Evolutionary conservation across 2,888 invertebrate species (phyloP).

Genomic region (Gastracanthus pulcherrimus): DNA sequence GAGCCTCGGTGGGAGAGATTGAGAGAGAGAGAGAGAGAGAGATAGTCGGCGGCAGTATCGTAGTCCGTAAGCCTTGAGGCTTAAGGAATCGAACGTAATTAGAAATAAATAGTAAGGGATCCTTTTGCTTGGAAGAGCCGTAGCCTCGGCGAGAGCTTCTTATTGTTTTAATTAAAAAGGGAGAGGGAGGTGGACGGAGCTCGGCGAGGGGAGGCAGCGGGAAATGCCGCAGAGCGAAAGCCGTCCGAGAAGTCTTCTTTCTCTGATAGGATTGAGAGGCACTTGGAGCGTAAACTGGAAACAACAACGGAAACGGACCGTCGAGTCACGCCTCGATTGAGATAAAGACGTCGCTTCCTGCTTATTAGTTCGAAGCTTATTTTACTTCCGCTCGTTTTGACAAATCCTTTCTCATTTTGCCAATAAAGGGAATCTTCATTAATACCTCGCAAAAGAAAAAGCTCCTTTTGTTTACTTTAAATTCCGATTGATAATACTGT

Average conservation of each 20-base stretch:
- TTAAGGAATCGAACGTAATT: constrained; percentile 77
- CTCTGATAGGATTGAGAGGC: constrained; percentile 74
- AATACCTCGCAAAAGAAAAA: constrained; percentile 18
- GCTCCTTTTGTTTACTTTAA: neutral
- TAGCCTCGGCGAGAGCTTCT: constrained; percentile 66
- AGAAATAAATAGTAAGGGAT: constrained; percentile 75
- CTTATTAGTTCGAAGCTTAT: constrained; percentile 71
- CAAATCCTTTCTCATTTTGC: constrained; percentile 61
- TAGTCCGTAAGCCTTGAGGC: constrained; percentile 57
- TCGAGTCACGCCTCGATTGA: constrained; percentile 73
- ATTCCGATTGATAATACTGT: constrained; percentile 30
- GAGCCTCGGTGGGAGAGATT: neutral
- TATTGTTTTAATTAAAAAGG: constrained; percentile 76
- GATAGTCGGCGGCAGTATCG: constrained; percentile 37
- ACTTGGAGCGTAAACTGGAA: constrained; percentile 75
- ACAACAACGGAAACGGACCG: constrained; percentile 74
- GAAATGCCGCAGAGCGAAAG: constrained; percentile 63
- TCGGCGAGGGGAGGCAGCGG: constrained; percentile 58
- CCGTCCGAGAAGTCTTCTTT: constrained; percentile 66
- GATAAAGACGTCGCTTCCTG: constrained; percentile 72
- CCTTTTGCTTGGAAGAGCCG: constrained; percentile 62
- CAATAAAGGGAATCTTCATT: constrained; percentile 47
- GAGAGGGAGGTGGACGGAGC: constrained; percentile 10
- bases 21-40: neutral
- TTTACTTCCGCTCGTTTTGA: constrained; percentile 65